Percentiles rank a stretch among this genome's conserved stretches.
Conservation (phyloP, 2,888 invertebrate genomes). For the Sinelater perroti region DNA sequence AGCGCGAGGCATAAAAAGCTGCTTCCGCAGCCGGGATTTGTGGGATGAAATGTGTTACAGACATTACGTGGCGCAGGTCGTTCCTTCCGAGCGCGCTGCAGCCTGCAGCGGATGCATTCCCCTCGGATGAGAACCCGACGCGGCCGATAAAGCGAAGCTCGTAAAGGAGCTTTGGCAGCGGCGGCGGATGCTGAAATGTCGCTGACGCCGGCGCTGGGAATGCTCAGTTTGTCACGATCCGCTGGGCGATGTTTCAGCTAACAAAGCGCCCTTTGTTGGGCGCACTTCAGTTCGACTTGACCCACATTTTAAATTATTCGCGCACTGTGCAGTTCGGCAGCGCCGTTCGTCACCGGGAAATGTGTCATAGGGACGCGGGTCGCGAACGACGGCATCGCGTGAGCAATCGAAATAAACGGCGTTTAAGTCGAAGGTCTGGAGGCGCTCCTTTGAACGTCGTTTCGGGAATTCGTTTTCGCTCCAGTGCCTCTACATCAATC, state of each 20-base stretch:
- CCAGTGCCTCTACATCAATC: conserved; percentile 14
- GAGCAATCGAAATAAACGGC: conserved; percentile 17
- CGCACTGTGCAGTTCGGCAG: no score
- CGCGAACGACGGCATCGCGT: no score
- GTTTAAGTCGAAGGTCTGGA: conserved; percentile 19
- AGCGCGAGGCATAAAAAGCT: conserved; percentile 11
- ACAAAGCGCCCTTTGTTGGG: conserved; percentile 10
- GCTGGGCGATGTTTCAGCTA: not conserved
- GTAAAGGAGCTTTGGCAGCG: conserved; percentile 15
- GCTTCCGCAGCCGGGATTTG: not conserved
- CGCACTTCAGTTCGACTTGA: conserved; percentile 2
- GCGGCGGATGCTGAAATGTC: conserved; percentile 13
- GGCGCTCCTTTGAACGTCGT: conserved; percentile 17
- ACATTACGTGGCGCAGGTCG: conserved; percentile 1
- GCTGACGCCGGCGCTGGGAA: conserved; percentile 9
- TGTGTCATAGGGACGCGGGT: no score
- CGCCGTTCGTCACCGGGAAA: no score
- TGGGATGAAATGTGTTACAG: conserved; percentile 18
- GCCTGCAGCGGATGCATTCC: conserved; percentile 18
- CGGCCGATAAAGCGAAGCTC: conserved; percentile 13
- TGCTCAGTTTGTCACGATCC: conserved; percentile 16
- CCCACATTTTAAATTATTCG: conserved; percentile 5
- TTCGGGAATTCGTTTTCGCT: conserved; percentile 16
- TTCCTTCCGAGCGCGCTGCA: conserved; percentile 14
- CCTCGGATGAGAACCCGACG: conserved; percentile 6